Conservation (phyloP, 2,888 invertebrate species). For the Lypha dubia region DNA sequence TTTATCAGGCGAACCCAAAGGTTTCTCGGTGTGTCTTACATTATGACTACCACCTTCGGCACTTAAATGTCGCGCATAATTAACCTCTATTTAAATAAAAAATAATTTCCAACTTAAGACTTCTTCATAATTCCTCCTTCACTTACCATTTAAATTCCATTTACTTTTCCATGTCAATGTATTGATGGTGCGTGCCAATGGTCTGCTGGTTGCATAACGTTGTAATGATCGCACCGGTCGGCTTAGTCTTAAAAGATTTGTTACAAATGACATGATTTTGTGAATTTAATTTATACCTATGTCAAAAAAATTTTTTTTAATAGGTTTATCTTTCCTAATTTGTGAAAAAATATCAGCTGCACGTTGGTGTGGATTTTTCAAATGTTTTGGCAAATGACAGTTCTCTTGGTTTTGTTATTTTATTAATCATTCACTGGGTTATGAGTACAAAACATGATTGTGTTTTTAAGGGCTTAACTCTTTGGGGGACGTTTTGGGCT, state of each 20-base stretch:
- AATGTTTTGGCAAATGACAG: not conserved
- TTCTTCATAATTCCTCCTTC: not conserved
- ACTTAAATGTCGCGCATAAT: conserved; percentile 70
- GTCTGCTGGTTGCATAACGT: conserved; percentile 69
- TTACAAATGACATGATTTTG: conserved; percentile 70
- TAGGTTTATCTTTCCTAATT: not conserved
- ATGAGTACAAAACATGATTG: conserved; percentile 1
- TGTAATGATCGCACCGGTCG: conserved; percentile 47
- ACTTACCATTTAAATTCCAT: conserved; percentile 60
- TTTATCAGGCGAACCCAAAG: conserved; percentile 84
- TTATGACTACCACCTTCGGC: conserved; percentile 64
- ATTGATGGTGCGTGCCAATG: conserved; percentile 30
- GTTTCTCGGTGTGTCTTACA: conserved; percentile 77
- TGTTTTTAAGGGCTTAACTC: not conserved
- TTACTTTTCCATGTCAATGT: conserved; percentile 47
- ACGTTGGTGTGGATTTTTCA: conserved; percentile 35
- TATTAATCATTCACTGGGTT: conserved; percentile 40
- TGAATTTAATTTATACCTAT: conserved; percentile 25
- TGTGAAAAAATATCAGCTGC: not conserved
- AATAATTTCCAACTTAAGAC: not conserved
- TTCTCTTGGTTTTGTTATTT: not conserved
- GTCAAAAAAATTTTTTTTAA: not conserved
- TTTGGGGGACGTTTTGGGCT: not conserved
- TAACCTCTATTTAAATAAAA: conserved; percentile 42
- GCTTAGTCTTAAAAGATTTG: conserved; percentile 63